Base-by-base conservation (phyloP, 1,140 invertebrate genomes). In the Papilio glaucus region DNA sequence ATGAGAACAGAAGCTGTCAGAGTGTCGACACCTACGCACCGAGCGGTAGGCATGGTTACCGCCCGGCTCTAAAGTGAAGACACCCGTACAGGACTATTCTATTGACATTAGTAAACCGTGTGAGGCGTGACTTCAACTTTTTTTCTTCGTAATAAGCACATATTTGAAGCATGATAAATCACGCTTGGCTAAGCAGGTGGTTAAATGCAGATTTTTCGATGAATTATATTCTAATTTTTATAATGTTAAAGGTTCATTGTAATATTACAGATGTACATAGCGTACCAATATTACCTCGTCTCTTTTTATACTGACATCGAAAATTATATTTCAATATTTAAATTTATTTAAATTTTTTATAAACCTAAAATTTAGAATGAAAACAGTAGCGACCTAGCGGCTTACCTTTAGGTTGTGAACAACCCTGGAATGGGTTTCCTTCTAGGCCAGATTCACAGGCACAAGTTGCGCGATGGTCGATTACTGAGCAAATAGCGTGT, bases 341-440 rank as follows among this genome's bases (percentile, higher is more conserved):
- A n/a, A n/a, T n/a, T n/a, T n/a, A n/a, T n/a, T n/a, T n/a, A n/a
- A n/a, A n/a, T n/a, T n/a, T n/a, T n/a, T 4, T 65, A 5, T 26
- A 26, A 24, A 60, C 7, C 15, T 33, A 62, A 37, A 61, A 62
- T n/a, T 62, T 24, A 65, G 33, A 39, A 38, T 41, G 18, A 39
- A 39, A 9, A 39, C 29, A 37, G 15, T 7, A 38, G 8, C 10
- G 33, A 65, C 26, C 18, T 26, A 29, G 7, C 26, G 5, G 72
- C 78, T 89, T 91, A 93, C 91, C 88, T 87, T 86, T 87, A 49
- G 83, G 77, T 37, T 77, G 75, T 41, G 87, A 94, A 80, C 96
- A 97, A 74, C 95, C 95, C 62, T 94, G 94, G 86, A 96, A 96
- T 41, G 97, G 96, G 94, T 97, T 96, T 49, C 96, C 97, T 88